Conservation (phyloP, 2,888 invertebrate species). For the Sphecodes monilicornis region DNA sequence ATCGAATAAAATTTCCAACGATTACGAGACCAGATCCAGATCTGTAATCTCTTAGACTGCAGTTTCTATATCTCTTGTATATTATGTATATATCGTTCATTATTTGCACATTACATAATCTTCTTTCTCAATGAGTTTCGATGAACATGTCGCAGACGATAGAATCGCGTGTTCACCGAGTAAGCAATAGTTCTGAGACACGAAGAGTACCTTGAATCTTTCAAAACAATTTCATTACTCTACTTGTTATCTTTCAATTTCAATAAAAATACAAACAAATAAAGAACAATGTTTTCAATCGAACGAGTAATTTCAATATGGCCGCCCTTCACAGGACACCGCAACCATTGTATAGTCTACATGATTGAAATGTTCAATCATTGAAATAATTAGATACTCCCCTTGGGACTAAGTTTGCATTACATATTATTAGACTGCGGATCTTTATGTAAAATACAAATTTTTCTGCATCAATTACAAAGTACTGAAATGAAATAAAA, state of each 20-base stretch:
- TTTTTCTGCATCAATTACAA: too few species aligned
- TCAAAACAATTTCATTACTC: not conserved
- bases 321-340: not conserved
- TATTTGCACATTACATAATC: constrained; percentile 35
- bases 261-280: not conserved
- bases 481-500: too few species aligned
- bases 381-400: not conserved
- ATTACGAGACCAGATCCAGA: not conserved
- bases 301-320: not conserved
- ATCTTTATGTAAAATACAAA: too few species aligned
- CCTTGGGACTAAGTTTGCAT: too few species aligned
- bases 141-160: not conserved
- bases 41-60: not conserved
- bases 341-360: not conserved
- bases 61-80: not conserved
- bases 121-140: constrained; percentile 30
- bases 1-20: not conserved
- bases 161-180: constrained; percentile 11
- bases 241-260: not conserved
- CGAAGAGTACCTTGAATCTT: not conserved
- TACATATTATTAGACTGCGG: too few species aligned
- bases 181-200: not conserved
- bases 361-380: not conserved
- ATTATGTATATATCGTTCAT: not conserved
- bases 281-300: too few species aligned